phyloP scores from a whole-genome alignment of 2,888 invertebrate genomes.

The Parelbella ahira region DNA sequence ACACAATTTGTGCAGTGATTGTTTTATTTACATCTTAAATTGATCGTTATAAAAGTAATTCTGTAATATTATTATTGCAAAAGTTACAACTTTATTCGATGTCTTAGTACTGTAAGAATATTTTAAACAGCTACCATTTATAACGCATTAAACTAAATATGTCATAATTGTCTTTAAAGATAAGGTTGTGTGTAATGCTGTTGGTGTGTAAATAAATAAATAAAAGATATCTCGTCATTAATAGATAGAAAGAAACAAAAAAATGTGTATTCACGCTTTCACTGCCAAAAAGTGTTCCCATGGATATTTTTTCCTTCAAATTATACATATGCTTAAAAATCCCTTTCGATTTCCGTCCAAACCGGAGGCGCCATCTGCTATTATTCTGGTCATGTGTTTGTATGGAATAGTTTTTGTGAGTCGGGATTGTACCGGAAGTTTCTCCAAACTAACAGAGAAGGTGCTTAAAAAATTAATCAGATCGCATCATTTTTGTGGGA shows the following conservation, averaged over 20 bases:
- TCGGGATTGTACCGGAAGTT: conserved; percentile 69
- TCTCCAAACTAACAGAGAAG: conserved; percentile 20
- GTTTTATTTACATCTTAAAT: too few species aligned
- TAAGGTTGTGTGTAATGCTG: too few species aligned
- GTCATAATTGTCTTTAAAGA: too few species aligned
- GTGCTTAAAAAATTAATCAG: conserved; percentile 10
- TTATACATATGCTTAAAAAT: too few species aligned
- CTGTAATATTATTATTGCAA: too few species aligned
- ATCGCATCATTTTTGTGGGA: conserved; percentile 12
- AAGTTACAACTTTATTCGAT: too few species aligned
- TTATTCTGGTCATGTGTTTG: conserved; percentile 67
- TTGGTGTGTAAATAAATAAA: too few species aligned
- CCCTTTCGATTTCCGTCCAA: conserved; percentile 75
- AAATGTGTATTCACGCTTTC: conserved; percentile 52
- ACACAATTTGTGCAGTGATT: not conserved
- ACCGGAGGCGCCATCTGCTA: conserved; percentile 70
- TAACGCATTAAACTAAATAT: too few species aligned
- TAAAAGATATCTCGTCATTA: too few species aligned
- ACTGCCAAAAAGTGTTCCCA: conserved; percentile 52
- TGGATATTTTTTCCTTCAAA: conserved; percentile 53
- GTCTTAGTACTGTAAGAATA: too few species aligned
- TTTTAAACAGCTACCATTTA: too few species aligned
- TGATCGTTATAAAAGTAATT: too few species aligned
- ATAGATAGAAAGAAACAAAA: conserved; percentile 4
- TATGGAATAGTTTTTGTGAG: conserved; percentile 60